Conservation (phyloP, 1,140 invertebrate genomes). For the Drosophila pruinosa region DNA sequence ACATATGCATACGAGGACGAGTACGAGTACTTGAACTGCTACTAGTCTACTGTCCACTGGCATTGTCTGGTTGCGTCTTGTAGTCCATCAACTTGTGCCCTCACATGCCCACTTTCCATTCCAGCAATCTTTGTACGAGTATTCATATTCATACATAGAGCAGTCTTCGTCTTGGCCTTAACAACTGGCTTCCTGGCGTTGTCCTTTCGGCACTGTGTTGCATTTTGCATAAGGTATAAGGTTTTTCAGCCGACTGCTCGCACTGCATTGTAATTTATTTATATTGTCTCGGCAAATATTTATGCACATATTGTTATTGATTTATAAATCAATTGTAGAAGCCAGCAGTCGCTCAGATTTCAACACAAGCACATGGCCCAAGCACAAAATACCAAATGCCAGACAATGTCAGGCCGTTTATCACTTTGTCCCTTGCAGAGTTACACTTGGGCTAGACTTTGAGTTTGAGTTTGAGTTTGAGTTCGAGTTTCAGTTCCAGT, state of each 20-base stretch:
- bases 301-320: slow-evolving; percentile 70
- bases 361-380: neutral
- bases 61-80: neutral
- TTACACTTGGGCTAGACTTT: neutral
- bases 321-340: slow-evolving; percentile 68
- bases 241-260: slow-evolving; percentile 53
- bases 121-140: no score
- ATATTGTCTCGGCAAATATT: slow-evolving; percentile 73
- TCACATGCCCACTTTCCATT: no score
- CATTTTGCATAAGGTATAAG: slow-evolving; percentile 67
- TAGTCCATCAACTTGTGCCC: no score
- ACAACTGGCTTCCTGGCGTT: neutral
- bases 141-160: no score
- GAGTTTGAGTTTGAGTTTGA: neutral
- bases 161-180: neutral
- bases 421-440: slow-evolving; percentile 24
- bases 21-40: no score
- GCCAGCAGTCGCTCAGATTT: slow-evolving; percentile 12
- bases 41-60: no score
- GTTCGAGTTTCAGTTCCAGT: no score
- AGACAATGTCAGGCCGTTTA: slow-evolving; percentile 15
- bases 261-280: slow-evolving; percentile 70
- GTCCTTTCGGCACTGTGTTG: slow-evolving; percentile 31
- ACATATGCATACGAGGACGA: no score
- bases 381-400: neutral